Evolutionary conservation across 2,888 invertebrate species (phyloP).

Genomic region (Abscondita cerata): DNA sequence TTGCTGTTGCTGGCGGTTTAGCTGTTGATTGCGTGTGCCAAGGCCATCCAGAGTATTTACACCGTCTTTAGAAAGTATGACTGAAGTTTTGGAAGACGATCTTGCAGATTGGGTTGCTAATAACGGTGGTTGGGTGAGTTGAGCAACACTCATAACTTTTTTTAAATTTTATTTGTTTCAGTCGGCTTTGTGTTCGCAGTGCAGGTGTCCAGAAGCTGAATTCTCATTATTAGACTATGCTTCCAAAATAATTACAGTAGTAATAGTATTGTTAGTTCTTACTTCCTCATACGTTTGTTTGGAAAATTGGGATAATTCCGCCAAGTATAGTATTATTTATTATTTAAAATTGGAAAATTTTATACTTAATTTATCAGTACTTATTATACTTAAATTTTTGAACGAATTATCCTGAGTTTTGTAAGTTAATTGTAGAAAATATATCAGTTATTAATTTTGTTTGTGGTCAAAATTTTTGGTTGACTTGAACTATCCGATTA

Average conservation of each 20-base stretch:
- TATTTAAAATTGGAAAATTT: background rate
- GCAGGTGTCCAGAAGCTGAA: constrained; percentile 55
- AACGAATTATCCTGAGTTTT: too few relatives aligned
- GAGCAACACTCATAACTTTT: too few relatives aligned
- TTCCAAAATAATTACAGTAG: constrained; percentile 51
- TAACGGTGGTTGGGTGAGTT: constrained; percentile 84
- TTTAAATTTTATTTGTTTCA: too few relatives aligned
- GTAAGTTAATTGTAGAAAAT: too few relatives aligned
- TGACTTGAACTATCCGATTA: too few relatives aligned
- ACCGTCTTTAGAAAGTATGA: constrained; percentile 79
- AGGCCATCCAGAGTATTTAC: constrained; percentile 79
- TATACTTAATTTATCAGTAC: too few relatives aligned
- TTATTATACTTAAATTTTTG: too few relatives aligned
- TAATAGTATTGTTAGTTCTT: constrained; percentile 52
- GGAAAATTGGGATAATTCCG: constrained; percentile 12
- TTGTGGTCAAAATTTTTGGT: too few relatives aligned
- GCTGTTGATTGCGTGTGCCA: constrained; percentile 81
- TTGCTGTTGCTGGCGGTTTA: constrained; percentile 82
- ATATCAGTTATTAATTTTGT: too few relatives aligned
- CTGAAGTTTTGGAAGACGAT: constrained; percentile 74
- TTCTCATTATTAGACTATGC: constrained; percentile 54
- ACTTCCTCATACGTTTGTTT: constrained; percentile 50
- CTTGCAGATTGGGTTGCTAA: constrained; percentile 79
- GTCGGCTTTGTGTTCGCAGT: constrained; percentile 56
- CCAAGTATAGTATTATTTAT: background rate